Evolutionary conservation across 2,888 invertebrate genomes (phyloP).

Genomic region (Erpobdella octoculata): DNA sequence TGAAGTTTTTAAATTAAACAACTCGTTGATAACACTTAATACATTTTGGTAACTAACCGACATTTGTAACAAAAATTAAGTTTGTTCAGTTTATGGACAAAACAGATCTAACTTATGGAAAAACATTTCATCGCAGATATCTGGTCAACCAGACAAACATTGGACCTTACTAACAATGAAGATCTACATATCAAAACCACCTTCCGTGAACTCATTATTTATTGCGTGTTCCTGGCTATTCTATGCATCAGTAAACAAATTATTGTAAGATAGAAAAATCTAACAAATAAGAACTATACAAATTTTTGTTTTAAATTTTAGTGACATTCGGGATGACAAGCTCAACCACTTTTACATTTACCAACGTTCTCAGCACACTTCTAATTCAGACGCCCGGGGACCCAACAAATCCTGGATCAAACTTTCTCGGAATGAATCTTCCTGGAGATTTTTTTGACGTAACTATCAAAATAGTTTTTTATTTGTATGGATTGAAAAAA

Average conservation of each 20-base stretch:
- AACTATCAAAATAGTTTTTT: neutral
- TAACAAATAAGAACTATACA: too few relatives aligned
- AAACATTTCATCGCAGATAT: slow-evolving; percentile 12
- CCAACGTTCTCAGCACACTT: slow-evolving; percentile 58
- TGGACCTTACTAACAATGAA: slow-evolving; percentile 47
- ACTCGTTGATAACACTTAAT: neutral
- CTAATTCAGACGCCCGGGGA: slow-evolving; percentile 27
- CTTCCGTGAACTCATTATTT: slow-evolving; percentile 52
- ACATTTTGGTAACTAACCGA: too few relatives aligned
- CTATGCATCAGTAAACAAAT: slow-evolving; percentile 50
- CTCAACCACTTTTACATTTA: slow-evolving; percentile 59
- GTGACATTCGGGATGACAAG: slow-evolving; percentile 59
- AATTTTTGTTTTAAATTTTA: too few relatives aligned
- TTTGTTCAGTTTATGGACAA: neutral
- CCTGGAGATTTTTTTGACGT: slow-evolving; percentile 30
- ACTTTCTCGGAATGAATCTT: slow-evolving; percentile 26
- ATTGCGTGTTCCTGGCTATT: slow-evolving; percentile 51
- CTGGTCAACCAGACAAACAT: slow-evolving; percentile 53
- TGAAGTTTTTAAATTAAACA: too few relatives aligned
- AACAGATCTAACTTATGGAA: neutral
- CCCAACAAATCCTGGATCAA: slow-evolving; percentile 14
- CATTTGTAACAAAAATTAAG: neutral
- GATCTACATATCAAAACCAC: slow-evolving; percentile 52
- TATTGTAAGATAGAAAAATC: too few relatives aligned
- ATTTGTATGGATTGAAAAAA: neutral